These are phyloP conservation scores for Arrhopalites spinosus DNA, from an alignment of 2,888 invertebrate genomes.

Conservation along the genomic window DNA sequence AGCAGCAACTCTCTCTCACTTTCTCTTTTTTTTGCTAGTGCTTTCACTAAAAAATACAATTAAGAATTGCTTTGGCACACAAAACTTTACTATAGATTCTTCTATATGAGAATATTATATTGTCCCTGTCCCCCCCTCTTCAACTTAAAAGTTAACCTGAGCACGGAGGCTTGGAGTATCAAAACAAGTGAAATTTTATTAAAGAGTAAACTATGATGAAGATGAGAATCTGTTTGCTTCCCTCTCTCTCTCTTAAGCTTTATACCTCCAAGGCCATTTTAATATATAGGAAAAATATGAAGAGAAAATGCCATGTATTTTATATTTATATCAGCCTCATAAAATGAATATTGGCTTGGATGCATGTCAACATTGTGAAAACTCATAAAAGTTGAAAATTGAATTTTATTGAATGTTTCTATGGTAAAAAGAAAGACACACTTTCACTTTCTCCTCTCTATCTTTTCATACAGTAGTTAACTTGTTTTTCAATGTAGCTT, in stretches of 20 bases:
- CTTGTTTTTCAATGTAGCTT: not conserved
- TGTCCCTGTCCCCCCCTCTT: not conserved
- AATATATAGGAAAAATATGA: not conserved
- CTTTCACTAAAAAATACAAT: not conserved
- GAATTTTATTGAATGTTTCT: too few species aligned
- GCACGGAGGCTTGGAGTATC: not conserved
- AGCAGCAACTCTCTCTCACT: not conserved
- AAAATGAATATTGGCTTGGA: not conserved
- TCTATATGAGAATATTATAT: not conserved
- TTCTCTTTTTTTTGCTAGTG: not conserved
- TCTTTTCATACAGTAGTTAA: too few species aligned
- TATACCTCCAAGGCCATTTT: not conserved
- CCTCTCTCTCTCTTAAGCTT: not conserved
- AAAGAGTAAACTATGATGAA: not conserved
- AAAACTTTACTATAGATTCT: too few species aligned
- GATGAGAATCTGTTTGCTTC: conserved; percentile 17
- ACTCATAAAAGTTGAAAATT: not conserved
- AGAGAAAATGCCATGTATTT: too few species aligned
- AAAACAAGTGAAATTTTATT: conserved; percentile 17
- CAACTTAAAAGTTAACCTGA: conserved; percentile 1
- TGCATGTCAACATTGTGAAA: not conserved
- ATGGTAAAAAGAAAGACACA: too few species aligned
- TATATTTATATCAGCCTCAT: not conserved
- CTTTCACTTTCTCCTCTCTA: too few species aligned
- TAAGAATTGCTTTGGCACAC: not conserved